Evolutionary conservation across 2,888 invertebrate genomes (phyloP).

Genomic region (Poecilobothrus nobilitatus): DNA sequence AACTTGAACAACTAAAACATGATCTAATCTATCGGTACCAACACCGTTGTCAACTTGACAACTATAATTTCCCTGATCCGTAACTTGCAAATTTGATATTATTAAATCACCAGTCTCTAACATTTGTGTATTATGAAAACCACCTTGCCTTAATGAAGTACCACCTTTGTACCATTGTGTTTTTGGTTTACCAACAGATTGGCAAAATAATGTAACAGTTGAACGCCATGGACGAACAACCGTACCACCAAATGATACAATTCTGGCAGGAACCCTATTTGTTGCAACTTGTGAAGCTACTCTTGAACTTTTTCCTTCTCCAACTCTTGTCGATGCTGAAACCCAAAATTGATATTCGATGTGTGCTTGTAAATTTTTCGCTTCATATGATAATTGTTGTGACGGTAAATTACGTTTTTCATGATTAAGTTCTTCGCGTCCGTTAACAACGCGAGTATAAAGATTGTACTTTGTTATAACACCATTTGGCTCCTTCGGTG

Average conservation of each 20-base stretch:
- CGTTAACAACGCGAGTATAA: constrained; percentile 59
- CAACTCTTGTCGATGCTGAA: constrained; percentile 66
- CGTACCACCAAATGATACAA: constrained; percentile 61
- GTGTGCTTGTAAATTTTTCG: constrained; percentile 57
- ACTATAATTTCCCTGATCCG: constrained; percentile 62
- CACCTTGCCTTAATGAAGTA: constrained; percentile 50
- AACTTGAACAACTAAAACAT: constrained; percentile 61
- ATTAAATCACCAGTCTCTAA: constrained; percentile 58
- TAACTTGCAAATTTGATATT: constrained; percentile 53
- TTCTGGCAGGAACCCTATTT: constrained; percentile 57
- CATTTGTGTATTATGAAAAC: constrained; percentile 53
- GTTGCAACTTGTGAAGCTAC: constrained; percentile 60
- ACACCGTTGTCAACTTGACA: constrained; percentile 61
- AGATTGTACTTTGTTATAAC: constrained; percentile 66
- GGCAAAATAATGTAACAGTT: constrained; percentile 55
- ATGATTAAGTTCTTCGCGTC: constrained; percentile 59
- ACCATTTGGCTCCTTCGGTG: constrained; percentile 67
- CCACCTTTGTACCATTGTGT: constrained; percentile 58
- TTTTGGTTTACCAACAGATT: constrained; percentile 57
- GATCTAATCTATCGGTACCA: constrained; percentile 57
- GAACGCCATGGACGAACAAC: constrained; percentile 60
- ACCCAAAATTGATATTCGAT: constrained; percentile 73
- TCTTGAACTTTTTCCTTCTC: constrained; percentile 65
- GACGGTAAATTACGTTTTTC: constrained; percentile 57
- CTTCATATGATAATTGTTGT: constrained; percentile 57